A percentile compares a stretch with the other conserved stretches of the same genome.
phyloP scores from a whole-genome alignment of 2,888 invertebrate species.

The Myopa testacea region DNA sequence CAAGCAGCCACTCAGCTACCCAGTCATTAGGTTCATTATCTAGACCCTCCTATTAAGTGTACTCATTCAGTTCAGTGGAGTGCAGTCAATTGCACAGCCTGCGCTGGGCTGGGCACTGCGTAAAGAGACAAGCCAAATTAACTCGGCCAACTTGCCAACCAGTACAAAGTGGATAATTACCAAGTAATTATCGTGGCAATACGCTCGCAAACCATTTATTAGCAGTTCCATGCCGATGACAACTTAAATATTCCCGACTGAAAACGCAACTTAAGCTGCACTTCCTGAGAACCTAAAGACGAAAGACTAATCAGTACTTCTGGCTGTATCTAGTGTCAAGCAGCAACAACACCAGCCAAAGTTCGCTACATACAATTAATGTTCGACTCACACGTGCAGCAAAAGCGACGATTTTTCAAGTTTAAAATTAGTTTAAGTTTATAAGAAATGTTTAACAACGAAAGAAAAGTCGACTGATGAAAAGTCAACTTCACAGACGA shows the following conservation, averaged over 20 bases:
- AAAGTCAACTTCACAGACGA: too few species aligned
- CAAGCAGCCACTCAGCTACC: neutral
- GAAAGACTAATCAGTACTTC: constrained; percentile 9
- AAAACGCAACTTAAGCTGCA: neutral
- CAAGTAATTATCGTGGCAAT: constrained; percentile 36
- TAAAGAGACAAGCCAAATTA: constrained; percentile 10
- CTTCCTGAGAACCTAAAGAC: neutral
- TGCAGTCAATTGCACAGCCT: neutral
- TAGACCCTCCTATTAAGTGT: neutral
- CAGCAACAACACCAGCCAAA: constrained; percentile 1
- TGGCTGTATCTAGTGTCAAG: neutral
- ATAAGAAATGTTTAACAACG: too few species aligned
- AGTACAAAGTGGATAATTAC: constrained; percentile 37
- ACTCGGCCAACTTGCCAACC: neutral
- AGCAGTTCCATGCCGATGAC: constrained; percentile 58
- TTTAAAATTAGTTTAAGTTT: too few species aligned
- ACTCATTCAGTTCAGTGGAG: constrained; percentile 6
- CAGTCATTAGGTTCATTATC: constrained; percentile 15
- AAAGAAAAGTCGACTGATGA: too few species aligned
- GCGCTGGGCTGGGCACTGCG: neutral
- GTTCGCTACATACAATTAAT: neutral
- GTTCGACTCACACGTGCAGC: too few species aligned
- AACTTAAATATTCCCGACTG: constrained; percentile 52
- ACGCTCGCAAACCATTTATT: constrained; percentile 55
- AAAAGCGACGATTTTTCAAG: too few species aligned